Evolutionary conservation across 2,888 invertebrate species (phyloP), one percentile per base, ranked within the genome.

Genomic region (Troides helena): DNA sequence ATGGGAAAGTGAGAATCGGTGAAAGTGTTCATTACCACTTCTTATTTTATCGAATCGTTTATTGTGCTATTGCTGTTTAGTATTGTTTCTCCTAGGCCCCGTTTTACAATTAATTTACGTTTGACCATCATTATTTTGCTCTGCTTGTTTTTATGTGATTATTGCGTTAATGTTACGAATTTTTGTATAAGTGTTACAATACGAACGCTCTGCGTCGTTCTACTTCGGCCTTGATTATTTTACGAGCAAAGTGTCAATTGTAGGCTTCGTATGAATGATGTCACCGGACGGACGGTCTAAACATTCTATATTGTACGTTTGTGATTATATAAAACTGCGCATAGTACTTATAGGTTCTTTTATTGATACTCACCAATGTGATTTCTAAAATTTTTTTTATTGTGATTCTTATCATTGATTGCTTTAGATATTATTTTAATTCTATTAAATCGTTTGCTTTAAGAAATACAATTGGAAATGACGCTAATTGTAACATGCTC

Each of bases 201-300:
- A 39, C 21, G 66, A 62, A 66, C 39, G 69, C 39, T 39, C 66
- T 50, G 10, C 57, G 62, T 53, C 62, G 62, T n/a, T 50, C 21
- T 21, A 65, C 59, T 60, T 70, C 70, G 59, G 59, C 70, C 70
- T 71, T 70, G 67, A 66, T 58, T 39, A 68, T 71, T 73, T 71
- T 71, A 70, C 61, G 72, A 73, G 69, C 71, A 70, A 73, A 71
- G 71, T 74, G 74, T 74, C 71, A 73, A 70, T 43, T 64, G 69
- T 71, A 68, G 72, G 73, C 70, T 72, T 62, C 61, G 67, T 46
- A 71, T 67, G 12, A 68, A 69, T 71, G 68, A 62, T 71, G 60
- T 65, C 72, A 70, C 64, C 23, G 17, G 50, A 36, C 25, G 39
- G 43, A 66, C 68, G 43, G 66, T 58, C 12, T 66, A 50, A 39